These are phyloP conservation scores for Prionailurus bengalensis DNA, from an alignment of 2,113 vertebrate species.

Conservation along the genomic window DNA sequence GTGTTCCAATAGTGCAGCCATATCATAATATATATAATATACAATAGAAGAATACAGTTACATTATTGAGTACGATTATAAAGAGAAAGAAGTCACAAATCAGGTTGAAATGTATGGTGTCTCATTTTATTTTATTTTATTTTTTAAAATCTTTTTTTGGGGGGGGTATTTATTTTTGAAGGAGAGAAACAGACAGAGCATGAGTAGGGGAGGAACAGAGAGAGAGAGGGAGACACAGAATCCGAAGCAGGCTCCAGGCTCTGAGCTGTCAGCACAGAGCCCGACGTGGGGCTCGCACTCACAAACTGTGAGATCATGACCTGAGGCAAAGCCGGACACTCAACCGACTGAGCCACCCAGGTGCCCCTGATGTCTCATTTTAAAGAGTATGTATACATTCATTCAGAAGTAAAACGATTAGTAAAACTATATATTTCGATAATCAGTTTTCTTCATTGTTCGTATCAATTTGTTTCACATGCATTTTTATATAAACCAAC, in stretches of 20 bases:
- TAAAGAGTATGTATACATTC: not conserved
- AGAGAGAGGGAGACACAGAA: no score
- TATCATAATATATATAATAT: not conserved
- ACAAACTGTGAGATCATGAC: no score
- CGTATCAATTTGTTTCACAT: not conserved
- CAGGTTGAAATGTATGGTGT: conserved; percentile 11
- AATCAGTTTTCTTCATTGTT: conserved; percentile 17
- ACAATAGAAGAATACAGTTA: not conserved
- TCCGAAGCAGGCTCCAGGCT: no score
- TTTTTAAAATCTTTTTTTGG: no score
- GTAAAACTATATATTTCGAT: not conserved
- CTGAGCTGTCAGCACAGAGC: no score
- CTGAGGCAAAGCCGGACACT: no score
- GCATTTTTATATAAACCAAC: not conserved
- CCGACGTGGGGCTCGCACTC: no score
- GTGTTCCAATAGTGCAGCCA: not conserved
- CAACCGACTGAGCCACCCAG: no score
- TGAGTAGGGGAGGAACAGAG: no score
- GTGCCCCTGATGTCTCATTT: not conserved
- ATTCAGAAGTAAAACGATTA: conserved; percentile 51
- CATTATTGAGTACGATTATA: not conserved
- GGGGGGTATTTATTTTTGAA: no score
- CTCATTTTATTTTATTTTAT: conserved; percentile 17
- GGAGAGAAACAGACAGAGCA: no score
- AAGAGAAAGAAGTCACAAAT: conserved; percentile 46